Conservation (phyloP, 2,113 vertebrate genomes). For the Sigmodon hispidus region DNA sequence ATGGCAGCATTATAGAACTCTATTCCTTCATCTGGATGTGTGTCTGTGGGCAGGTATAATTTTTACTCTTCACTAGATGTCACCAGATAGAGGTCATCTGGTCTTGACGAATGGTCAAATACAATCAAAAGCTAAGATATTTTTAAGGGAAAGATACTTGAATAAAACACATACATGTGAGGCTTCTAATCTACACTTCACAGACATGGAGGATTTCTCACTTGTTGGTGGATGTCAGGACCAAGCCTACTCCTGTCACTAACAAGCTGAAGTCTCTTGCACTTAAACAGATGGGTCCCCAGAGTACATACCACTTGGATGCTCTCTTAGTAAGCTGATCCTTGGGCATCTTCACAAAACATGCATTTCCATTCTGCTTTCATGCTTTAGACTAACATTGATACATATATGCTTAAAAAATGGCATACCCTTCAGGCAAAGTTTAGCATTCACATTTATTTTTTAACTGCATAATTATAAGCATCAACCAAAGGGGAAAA, state of each 20-base stretch:
- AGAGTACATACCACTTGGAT: neutral
- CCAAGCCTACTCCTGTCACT: neutral
- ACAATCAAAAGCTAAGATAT: slow-evolving; percentile 33
- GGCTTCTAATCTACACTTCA: slow-evolving; percentile 19
- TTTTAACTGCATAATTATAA: slow-evolving; percentile 64
- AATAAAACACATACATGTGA: slow-evolving; percentile 46
- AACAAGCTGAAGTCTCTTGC: slow-evolving; percentile 55
- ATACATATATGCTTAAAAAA: neutral
- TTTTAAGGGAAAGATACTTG: slow-evolving; percentile 34
- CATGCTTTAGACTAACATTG: neutral
- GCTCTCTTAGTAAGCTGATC: neutral
- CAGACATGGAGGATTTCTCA: slow-evolving; percentile 18
- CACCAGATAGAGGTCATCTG: neutral
- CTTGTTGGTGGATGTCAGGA: neutral
- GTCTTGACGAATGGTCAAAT: slow-evolving; percentile 59
- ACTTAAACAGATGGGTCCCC: neutral
- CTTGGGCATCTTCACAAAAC: slow-evolving; percentile 47
- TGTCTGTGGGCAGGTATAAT: neutral
- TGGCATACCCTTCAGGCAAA: slow-evolving; percentile 43
- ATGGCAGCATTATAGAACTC: slow-evolving; percentile 32
- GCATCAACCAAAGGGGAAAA: slow-evolving; percentile 56
- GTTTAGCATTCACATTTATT: slow-evolving; percentile 36
- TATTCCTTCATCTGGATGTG: neutral
- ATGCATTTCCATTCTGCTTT: slow-evolving; percentile 49
- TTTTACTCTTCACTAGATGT: neutral